A percentile compares a stretch with the other conserved stretches of the same genome.
These are phyloP conservation scores for Misgurnus mizolepis DNA, from an alignment of 2,113 vertebrate species.

Conservation along the genomic window DNA sequence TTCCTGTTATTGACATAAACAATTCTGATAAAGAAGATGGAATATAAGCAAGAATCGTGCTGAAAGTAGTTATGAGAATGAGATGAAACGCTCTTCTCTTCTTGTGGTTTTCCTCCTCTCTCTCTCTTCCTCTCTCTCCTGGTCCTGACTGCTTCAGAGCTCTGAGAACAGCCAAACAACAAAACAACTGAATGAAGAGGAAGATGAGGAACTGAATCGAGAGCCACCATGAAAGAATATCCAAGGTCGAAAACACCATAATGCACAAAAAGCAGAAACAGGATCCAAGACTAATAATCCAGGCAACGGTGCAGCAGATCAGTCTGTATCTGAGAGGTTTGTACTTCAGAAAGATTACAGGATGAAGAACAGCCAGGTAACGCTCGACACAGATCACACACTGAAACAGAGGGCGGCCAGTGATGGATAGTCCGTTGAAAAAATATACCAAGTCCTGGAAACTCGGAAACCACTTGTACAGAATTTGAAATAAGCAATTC, in stretches of 20 bases:
- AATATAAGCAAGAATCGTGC: background rate
- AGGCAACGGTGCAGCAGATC: background rate
- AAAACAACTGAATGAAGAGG: constrained; percentile 15
- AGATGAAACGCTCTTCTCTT: constrained; percentile 7
- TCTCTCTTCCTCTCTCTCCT: constrained; percentile 13
- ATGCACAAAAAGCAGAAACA: background rate
- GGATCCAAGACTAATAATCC: background rate
- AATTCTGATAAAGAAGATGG: background rate
- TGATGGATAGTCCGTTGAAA: background rate
- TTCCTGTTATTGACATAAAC: no score
- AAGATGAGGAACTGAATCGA: background rate
- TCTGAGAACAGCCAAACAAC: background rate
- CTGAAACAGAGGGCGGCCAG: constrained; percentile 9
- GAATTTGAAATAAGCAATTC: background rate
- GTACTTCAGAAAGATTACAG: constrained; percentile 12
- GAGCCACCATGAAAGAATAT: background rate
- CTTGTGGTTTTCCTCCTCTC: constrained; percentile 16
- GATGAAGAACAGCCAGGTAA: background rate
- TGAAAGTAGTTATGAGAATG: background rate
- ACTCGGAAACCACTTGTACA: background rate
- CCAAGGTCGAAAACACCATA: background rate
- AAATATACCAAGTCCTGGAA: background rate
- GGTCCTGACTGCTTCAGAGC: constrained; percentile 29
- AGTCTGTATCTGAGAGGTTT: constrained; percentile 32
- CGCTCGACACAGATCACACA: no score